Evolutionary conservation across 2,797 vertebrate genomes (phyloP), one percentile per base, ranked within the genome.

Genomic region (Danio aesculapii): DNA sequence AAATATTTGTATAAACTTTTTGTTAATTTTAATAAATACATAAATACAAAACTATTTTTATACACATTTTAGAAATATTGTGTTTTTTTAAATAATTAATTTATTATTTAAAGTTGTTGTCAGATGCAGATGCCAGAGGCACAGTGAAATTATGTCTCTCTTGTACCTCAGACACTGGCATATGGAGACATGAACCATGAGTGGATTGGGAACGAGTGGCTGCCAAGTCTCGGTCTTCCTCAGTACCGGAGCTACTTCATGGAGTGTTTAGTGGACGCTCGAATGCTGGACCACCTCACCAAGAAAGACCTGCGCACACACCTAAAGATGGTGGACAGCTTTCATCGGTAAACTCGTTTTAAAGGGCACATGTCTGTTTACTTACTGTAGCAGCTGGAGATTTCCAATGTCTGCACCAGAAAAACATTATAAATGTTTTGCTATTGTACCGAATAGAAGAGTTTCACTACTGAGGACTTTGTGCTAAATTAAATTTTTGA

Each of bases 191-290:
- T 96, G 96, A 96, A 96, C 83, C 96, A 96, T 0, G 96, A 96
- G 82, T 96, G 96, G 96, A 95, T 96, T 66, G 96, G 96, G 19
- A 96, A 96, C 0, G 93, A 96, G 82, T 96, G 96, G 96, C 91
- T 96, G 63, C 95, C 96, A 81, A 95, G 95, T 86, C 88, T 96
- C 83, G 96, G 96, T 0, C 93, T 96, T n/a, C 95, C 95, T 0
- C 96, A 96, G 89, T 96, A 96, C 87, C 95, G 96, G 83, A 96
- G 95, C 89, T 95, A 95, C 86, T 96, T 96, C 89, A 96, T 96
- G 96, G 96, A 96, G 81, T 96, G 96, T 85, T 91, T 96, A 79
- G 96, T 96, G 63, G 96, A 96, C 0, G 96, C 96, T 0, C 92
- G 96, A 53, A 96, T 96, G 96, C 90, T 96, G 76, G 96, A 96